These are phyloP conservation scores for Trichoplusia ni DNA, from an alignment of 1,140 invertebrate genomes.

Conservation along the genomic window DNA sequence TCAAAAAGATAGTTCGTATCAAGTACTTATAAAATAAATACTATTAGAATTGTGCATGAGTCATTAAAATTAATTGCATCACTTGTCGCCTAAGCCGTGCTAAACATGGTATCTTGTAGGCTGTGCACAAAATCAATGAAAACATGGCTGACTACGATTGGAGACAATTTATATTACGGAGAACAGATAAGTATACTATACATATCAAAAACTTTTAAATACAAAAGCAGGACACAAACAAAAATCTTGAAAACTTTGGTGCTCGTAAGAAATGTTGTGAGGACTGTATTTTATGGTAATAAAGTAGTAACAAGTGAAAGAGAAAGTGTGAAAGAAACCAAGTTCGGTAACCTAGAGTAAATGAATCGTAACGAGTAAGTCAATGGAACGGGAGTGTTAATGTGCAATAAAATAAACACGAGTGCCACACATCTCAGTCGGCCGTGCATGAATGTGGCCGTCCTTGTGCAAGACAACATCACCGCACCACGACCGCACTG, in stretches of 20 bases:
- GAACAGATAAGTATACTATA: background rate
- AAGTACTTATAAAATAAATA: slow-evolving; percentile 9
- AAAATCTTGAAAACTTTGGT: too few species aligned
- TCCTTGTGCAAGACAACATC: slow-evolving; percentile 60
- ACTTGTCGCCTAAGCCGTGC: slow-evolving; percentile 1
- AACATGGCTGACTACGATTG: slow-evolving; percentile 13
- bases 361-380: background rate
- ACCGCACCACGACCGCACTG: slow-evolving; percentile 32
- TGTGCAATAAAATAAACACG: slow-evolving; percentile 57
- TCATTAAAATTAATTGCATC: slow-evolving; percentile 31
- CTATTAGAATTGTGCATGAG: slow-evolving; percentile 8
- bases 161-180: background rate
- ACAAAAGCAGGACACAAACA: too few species aligned
- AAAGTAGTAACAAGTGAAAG: background rate
- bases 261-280: background rate
- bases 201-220: too few species aligned
- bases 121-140: slow-evolving; percentile 20
- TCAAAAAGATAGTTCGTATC: background rate
- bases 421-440: slow-evolving; percentile 44
- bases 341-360: background rate
- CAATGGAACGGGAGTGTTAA: slow-evolving; percentile 32
- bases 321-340: slow-evolving; percentile 11
- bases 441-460: slow-evolving; percentile 65
- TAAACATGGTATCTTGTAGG: slow-evolving; percentile 24
- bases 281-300: background rate